These are phyloP conservation scores for Tryphoninae sp. DNA, from an alignment of 2,888 invertebrate species.

Conservation along the genomic window DNA sequence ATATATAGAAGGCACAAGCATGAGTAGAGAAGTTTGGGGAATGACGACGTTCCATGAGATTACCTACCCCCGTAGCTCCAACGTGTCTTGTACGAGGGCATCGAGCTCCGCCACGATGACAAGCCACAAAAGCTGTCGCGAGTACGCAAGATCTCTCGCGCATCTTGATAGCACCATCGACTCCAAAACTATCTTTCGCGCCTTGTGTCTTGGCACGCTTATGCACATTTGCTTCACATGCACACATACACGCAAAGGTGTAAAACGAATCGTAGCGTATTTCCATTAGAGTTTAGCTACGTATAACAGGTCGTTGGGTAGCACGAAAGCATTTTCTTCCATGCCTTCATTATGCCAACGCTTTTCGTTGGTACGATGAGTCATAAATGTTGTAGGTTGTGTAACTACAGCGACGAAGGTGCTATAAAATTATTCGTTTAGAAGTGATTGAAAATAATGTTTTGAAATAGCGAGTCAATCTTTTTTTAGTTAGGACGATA, in stretches of 20 bases:
- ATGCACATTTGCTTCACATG: neutral
- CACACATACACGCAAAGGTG: neutral
- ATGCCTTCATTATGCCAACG: no score
- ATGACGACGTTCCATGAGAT: conserved; percentile 58
- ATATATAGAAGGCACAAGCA: conserved; percentile 29
- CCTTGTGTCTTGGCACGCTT: neutral
- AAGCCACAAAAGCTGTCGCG: conserved; percentile 45
- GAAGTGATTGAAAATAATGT: no score
- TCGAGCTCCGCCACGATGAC: conserved; percentile 33
- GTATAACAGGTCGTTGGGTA: conserved; percentile 8
- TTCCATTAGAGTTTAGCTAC: no score
- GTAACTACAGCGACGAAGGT: no score
- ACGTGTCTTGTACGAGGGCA: conserved; percentile 24
- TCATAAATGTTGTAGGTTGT: no score
- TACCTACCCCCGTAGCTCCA: conserved; percentile 15
- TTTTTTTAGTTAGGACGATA: no score
- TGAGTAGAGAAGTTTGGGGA: conserved; percentile 45
- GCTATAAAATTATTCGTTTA: no score
- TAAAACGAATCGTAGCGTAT: no score
- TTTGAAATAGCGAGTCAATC: no score
- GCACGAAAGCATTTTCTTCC: no score
- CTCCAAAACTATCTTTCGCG: conserved; percentile 29
- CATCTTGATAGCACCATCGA: conserved; percentile 16
- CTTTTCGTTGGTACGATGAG: no score
- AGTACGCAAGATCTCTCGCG: conserved; percentile 34